Percentiles rank a stretch among this genome's conserved stretches.
These are phyloP conservation scores for Onychomys torridus DNA, from an alignment of 2,797 vertebrate species.

Conservation along the genomic window DNA sequence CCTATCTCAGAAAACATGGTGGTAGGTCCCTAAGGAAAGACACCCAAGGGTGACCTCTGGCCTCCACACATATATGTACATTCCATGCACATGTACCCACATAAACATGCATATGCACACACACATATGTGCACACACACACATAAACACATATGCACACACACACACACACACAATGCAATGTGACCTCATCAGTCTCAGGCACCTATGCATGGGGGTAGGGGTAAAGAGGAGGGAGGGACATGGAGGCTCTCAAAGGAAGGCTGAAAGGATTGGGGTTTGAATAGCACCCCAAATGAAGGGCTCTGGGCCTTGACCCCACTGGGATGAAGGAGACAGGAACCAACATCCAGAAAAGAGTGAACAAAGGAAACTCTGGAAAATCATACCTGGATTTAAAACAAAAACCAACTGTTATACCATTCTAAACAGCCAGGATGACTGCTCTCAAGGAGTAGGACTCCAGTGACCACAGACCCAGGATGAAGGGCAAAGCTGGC, in stretches of 20 bases:
- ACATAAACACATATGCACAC: background rate
- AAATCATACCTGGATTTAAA: background rate
- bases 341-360: background rate
- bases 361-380: background rate
- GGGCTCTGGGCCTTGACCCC: background rate
- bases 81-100: background rate
- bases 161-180: background rate
- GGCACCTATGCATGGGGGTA: background rate
- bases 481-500: background rate
- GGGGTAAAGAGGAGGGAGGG: background rate
- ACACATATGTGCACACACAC: background rate
- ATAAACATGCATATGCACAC: background rate
- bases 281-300: background rate
- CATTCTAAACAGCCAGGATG: background rate
- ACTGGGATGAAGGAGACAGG: background rate
- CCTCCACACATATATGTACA: background rate
- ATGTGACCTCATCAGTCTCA: background rate
- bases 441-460: background rate
- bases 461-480: background rate
- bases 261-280: background rate
- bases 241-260: background rate
- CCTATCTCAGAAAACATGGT: background rate
- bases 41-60: background rate
- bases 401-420: background rate
- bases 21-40: background rate